Evolutionary conservation across 2,113 vertebrate genomes (phyloP), one percentile per base, ranked within the genome.

Genomic region (Jacana jacana): DNA sequence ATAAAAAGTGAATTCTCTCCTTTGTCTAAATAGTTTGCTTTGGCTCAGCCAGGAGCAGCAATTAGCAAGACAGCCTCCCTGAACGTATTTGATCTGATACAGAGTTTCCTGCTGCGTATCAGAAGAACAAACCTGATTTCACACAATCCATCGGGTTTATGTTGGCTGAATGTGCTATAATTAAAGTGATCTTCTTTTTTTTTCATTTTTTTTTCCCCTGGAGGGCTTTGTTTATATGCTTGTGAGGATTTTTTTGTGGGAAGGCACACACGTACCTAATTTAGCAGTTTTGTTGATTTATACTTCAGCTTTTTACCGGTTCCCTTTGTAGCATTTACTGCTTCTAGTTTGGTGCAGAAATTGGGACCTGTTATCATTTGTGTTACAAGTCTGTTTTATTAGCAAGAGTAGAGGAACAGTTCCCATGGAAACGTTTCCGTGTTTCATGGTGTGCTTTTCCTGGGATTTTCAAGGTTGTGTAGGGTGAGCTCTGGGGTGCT

Each of bases 361-460:
- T 6, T 57, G 79, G 72, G 85, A 86, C 39, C 87, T 52, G 79
- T 52, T 91, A 77, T 28, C 60, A 57, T 84, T 93, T 40, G 71
- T 91, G 85, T 35, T 81, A 71, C 16, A 58, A 64, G 24, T 88
- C 81, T 19, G 7, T 69, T 81, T 92, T 72, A 84, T 90, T 57
- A 85, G 42, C 71, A 54, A 76, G 52, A 95, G 39, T 52, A 83
- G 89, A 73, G 60, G n/a, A 81, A 78, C 85, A 54, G 90, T 95
- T 98, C 84, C 94, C 88, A 97, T 96, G 88, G 97, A 94, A 97
- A 97, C 96, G 1, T 40, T 84, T 66, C 96, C 35, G 15, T 30
- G n/a, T 73, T 88, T 71, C 77, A 49, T 5, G 23, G 14, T 30
- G 39, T 39, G 64, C 81, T 81, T 87, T 61, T 94, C 69, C 81